Base-by-base conservation (phyloP, 2,113 vertebrate species). In the Zapus hudsonius region DNA sequence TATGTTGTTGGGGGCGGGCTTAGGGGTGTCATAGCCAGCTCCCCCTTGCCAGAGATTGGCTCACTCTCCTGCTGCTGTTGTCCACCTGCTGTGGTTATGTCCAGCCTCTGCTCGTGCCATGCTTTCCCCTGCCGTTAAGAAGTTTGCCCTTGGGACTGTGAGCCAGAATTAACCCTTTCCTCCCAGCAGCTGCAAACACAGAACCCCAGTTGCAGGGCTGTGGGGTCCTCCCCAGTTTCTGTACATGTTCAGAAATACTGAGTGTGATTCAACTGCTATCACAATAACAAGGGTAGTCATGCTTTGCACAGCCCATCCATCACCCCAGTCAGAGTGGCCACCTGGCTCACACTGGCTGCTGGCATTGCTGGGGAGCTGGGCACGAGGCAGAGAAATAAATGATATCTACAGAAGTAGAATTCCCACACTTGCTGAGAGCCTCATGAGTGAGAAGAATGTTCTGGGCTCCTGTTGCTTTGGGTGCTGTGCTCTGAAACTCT, bases 221-320 rank as follows among this genome's bases (percentile, higher is more conserved):
- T 70, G 66, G 33, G 38, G 31, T 89, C 90, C 36, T 70, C 79
- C 70, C 40, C 0, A 2, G 66, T 67, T 94, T 96, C 87, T 91
- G 90, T 76, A 88, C 90, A 95, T 92, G 74, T 94, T 90, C 96
- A 93, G 94, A 96, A 95, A 92, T 93, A 92, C 93, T 93, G 81
- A 92, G 90, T 90, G 72, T 94, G 92, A 95, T 93, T 95, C 93
- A 95, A 95, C 93, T 91, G 75, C 94, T 96, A 94, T 83, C 89
- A 93, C 88, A 96, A 92, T 91, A 95, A 93, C 82, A 81, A 95
- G 93, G 36, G 33, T 87, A 70, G 81, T 91, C 82, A 89, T 89
- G 59, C 83, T 85, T 96, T 89, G 91, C 86, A 36, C 80, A 91
- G 82, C 61, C 82, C 38, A 67, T 57, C 93, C 85, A 94, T 67